phyloP scores from a whole-genome alignment of 2,888 invertebrate species.

The Volucella zonaria region DNA sequence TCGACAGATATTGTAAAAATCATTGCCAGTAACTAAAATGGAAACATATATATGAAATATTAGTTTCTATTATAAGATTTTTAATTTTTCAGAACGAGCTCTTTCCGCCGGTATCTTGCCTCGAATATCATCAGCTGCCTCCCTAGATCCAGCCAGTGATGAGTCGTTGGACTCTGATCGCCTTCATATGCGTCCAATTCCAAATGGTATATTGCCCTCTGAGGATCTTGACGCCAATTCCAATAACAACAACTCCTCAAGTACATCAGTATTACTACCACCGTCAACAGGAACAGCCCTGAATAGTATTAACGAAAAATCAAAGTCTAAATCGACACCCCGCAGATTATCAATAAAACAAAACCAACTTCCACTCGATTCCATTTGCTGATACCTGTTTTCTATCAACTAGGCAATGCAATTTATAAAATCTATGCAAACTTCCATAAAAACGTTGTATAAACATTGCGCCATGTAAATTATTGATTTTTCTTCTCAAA shows the following conservation, averaged over 20 bases:
- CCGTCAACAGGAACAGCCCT: constrained; percentile 75
- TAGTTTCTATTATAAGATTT: too few species aligned
- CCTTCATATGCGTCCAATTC: constrained; percentile 82
- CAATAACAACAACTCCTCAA: constrained; percentile 74
- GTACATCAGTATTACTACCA: constrained; percentile 75
- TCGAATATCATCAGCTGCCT: constrained; percentile 80
- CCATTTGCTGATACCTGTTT: constrained; percentile 82
- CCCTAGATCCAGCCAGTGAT: constrained; percentile 82
- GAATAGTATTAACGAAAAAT: constrained; percentile 82
- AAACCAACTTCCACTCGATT: constrained; percentile 82
- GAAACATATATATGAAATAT: too few species aligned
- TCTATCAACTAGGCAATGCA: constrained; percentile 53
- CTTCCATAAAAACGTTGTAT: constrained; percentile 26
- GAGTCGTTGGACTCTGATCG: constrained; percentile 82
- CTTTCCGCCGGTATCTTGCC: constrained; percentile 81
- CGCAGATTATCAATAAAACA: constrained; percentile 82
- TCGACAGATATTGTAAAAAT: too few species aligned
- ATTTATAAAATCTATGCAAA: constrained; percentile 24
- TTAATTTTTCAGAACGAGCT: constrained; percentile 78
- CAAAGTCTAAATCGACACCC: constrained; percentile 79
- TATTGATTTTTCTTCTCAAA: constrained; percentile 54
- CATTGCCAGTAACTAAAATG: too few species aligned
- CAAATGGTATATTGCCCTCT: constrained; percentile 80
- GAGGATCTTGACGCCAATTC: constrained; percentile 74
- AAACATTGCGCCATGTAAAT: constrained; percentile 44